Conservation (phyloP, 2,888 invertebrate species). For the Kryphioiulus occultus region DNA sequence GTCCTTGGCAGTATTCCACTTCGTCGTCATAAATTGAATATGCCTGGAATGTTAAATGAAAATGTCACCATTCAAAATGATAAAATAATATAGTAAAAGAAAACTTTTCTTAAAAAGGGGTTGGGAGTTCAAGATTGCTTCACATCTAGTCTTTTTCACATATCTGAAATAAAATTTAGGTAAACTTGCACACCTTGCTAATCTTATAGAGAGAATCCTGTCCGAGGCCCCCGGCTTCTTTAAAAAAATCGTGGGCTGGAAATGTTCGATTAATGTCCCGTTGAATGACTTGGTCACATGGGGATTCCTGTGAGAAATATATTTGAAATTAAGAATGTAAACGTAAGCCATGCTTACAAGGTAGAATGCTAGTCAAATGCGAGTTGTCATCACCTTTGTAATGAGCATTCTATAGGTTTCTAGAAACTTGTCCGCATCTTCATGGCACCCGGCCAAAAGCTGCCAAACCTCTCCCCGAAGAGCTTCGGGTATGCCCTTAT, state of each 20-base stretch:
- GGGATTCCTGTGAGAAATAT: slow-evolving; percentile 76
- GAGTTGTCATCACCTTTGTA: slow-evolving; percentile 74
- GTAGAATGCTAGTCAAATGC: not conserved
- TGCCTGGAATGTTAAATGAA: slow-evolving; percentile 68
- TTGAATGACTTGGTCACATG: slow-evolving; percentile 92
- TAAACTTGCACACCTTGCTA: slow-evolving; percentile 69
- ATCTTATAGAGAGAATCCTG: slow-evolving; percentile 96
- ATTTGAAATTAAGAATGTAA: not conserved
- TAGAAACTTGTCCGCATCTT: slow-evolving; percentile 78
- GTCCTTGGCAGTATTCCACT: slow-evolving; percentile 98
- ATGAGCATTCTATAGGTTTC: slow-evolving; percentile 92
- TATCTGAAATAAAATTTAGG: not conserved
- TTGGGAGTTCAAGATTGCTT: too few relatives aligned
- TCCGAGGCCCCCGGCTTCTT: slow-evolving; percentile 91
- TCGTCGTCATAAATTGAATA: slow-evolving; percentile 97
- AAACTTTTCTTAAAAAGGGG: too few relatives aligned
- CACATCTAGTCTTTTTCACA: too few relatives aligned
- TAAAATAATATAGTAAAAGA: too few relatives aligned
- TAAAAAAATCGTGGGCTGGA: slow-evolving; percentile 98
- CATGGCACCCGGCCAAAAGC: slow-evolving; percentile 85
- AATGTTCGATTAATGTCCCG: slow-evolving; percentile 98
- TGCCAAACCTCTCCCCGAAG: slow-evolving; percentile 98
- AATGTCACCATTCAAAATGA: not conserved
- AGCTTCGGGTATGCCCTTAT: slow-evolving; percentile 91
- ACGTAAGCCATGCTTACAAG: not conserved